Evolutionary conservation across 2,888 invertebrate species (phyloP).

Genomic region (Tenthredo mesomela): DNA sequence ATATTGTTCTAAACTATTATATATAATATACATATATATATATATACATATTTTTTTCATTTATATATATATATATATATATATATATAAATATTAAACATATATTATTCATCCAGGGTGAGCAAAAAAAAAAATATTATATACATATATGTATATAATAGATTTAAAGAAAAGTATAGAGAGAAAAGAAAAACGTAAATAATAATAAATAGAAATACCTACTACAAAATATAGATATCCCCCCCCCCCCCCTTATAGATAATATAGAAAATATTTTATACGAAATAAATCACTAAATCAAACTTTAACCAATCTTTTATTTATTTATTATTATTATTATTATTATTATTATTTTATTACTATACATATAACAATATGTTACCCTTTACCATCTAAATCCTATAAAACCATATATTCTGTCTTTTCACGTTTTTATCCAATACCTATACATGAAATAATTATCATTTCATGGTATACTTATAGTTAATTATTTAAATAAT

Average conservation of each 20-base stretch:
- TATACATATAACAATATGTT: too few species aligned
- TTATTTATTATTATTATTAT: not conserved
- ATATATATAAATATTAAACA: too few species aligned
- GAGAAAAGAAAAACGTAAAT: not conserved
- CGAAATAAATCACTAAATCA: constrained; percentile 60
- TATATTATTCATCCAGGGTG: constrained; percentile 15
- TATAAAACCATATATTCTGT: too few species aligned
- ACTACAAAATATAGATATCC: constrained; percentile 69
- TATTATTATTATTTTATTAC: too few species aligned
- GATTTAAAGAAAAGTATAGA: not conserved
- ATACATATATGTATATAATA: constrained; percentile 64
- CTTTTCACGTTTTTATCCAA: too few species aligned
- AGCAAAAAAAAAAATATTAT: not conserved
- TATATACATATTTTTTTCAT: not conserved
- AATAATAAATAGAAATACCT: constrained; percentile 57
- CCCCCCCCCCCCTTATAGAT: constrained; percentile 55
- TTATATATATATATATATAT: too few species aligned
- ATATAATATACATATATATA: not conserved
- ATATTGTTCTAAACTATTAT: constrained; percentile 37
- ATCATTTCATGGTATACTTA: not conserved
- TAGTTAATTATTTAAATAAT: not conserved
- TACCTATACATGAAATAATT: too few species aligned
- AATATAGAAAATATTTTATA: constrained; percentile 64
- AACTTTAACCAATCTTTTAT: constrained; percentile 51
- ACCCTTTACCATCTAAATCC: too few species aligned